phyloP scores from a whole-genome alignment of 1,140 invertebrate genomes.

The Theocolax elegans region DNA sequence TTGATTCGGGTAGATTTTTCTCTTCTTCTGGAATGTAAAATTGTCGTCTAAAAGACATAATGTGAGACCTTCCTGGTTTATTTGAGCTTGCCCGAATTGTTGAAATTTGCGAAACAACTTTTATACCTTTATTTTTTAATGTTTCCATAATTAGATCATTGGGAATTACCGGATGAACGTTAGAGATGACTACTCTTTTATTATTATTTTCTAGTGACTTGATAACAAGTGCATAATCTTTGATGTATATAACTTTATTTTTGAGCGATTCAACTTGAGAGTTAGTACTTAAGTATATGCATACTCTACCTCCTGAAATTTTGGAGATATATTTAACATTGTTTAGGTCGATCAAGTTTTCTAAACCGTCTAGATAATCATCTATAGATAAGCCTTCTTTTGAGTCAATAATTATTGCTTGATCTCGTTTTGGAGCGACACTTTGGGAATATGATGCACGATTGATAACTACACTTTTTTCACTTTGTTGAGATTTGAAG shows the following conservation, averaged over 20 bases:
- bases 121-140: background rate
- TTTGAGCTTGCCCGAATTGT: background rate
- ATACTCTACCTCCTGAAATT: background rate
- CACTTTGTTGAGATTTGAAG: too few relatives aligned
- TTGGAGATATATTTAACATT: background rate
- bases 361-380: background rate
- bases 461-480: too few relatives aligned
- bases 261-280: too few relatives aligned
- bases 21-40: background rate
- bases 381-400: background rate
- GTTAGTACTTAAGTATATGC: too few relatives aligned
- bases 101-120: background rate
- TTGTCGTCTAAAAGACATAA: background rate
- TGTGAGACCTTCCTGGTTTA: background rate
- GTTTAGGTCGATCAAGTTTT: background rate
- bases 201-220: background rate
- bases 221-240: too few relatives aligned
- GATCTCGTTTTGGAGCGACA: background rate
- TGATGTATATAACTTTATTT: too few relatives aligned
- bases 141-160: background rate
- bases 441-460: too few relatives aligned
- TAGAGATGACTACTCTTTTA: background rate
- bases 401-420: background rate
- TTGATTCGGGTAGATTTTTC: background rate
- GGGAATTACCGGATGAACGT: background rate